phyloP scores from a whole-genome alignment of 2,888 invertebrate genomes.

The Meganola albula region DNA sequence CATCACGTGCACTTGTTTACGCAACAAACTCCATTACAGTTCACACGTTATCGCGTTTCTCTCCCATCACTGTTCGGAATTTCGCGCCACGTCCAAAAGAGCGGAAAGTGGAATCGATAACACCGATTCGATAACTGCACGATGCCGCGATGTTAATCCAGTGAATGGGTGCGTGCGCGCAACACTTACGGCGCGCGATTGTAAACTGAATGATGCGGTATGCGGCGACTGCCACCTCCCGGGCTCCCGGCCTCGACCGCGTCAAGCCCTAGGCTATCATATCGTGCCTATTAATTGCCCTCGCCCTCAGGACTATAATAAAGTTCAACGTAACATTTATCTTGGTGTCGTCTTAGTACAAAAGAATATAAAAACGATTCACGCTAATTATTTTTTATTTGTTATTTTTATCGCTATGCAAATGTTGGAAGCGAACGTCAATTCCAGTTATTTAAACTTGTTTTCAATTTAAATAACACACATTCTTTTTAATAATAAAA shows the following conservation, averaged over 20 bases:
- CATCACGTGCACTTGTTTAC: slow-evolving; percentile 48
- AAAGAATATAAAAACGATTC: slow-evolving; percentile 31
- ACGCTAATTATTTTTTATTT: too few species aligned
- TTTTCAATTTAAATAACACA: too few species aligned
- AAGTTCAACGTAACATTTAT: slow-evolving; percentile 54
- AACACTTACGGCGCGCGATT: slow-evolving; percentile 66
- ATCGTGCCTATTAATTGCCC: slow-evolving; percentile 63
- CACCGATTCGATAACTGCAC: slow-evolving; percentile 43
- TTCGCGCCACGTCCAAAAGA: slow-evolving; percentile 36
- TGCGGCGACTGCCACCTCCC: slow-evolving; percentile 62
- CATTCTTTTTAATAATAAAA: too few species aligned
- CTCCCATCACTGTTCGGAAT: slow-evolving; percentile 53
- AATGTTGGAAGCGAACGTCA: too few species aligned
- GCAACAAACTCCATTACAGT: slow-evolving; percentile 38
- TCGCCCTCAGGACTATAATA: slow-evolving; percentile 64
- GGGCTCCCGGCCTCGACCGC: slow-evolving; percentile 66
- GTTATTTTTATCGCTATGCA: too few species aligned
- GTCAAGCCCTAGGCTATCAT: slow-evolving; percentile 58
- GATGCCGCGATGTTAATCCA: slow-evolving; percentile 43
- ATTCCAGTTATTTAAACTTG: too few species aligned
- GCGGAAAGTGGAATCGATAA: slow-evolving; percentile 57
- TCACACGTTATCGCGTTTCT: slow-evolving; percentile 38
- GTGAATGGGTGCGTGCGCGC: slow-evolving; percentile 65
- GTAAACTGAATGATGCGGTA: slow-evolving; percentile 63
- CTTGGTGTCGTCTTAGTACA: slow-evolving; percentile 45